phyloP scores from a whole-genome alignment of 2,797 vertebrate genomes.

The Scarus forsteni region DNA sequence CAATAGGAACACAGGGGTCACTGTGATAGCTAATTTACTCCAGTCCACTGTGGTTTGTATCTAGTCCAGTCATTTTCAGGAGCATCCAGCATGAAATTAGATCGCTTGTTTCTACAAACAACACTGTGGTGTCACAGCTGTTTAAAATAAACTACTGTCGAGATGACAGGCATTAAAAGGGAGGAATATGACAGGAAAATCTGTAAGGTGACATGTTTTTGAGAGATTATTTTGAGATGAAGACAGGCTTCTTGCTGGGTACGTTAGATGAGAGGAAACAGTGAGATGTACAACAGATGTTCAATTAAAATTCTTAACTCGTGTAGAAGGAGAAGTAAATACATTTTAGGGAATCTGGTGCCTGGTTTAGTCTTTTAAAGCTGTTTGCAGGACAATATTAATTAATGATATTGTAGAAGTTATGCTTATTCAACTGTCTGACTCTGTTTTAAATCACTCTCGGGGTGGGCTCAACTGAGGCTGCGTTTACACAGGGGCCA shows the following conservation, averaged over 20 bases:
- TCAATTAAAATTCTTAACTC: slow-evolving; percentile 2
- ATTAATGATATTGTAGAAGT: too few species aligned
- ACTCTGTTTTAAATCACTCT: too few species aligned
- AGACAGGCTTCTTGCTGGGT: background rate
- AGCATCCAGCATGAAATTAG: slow-evolving; percentile 29
- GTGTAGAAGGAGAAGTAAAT: background rate
- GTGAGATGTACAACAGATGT: background rate
- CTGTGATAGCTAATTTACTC: slow-evolving; percentile 36
- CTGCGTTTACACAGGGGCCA: too few species aligned
- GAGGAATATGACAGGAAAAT: slow-evolving; percentile 1
- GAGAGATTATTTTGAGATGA: slow-evolving; percentile 1
- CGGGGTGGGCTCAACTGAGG: too few species aligned
- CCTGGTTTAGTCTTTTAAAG: background rate
- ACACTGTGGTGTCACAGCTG: slow-evolving; percentile 14
- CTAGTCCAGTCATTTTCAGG: background rate
- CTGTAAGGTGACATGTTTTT: slow-evolving; percentile 16
- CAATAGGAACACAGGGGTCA: slow-evolving; percentile 20
- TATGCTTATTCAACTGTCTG: too few species aligned
- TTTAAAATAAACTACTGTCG: slow-evolving; percentile 18
- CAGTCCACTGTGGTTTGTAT: slow-evolving; percentile 4
- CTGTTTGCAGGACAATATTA: background rate
- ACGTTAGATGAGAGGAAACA: slow-evolving; percentile 5
- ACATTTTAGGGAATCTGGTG: too few species aligned
- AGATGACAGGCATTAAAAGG: slow-evolving; percentile 2
- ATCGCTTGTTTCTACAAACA: slow-evolving; percentile 1